Evolutionary conservation across 64 coral and sea anemone species (phyloP), one percentile per base, ranked within the genome.

Genomic region (Trachythela sp.): DNA sequence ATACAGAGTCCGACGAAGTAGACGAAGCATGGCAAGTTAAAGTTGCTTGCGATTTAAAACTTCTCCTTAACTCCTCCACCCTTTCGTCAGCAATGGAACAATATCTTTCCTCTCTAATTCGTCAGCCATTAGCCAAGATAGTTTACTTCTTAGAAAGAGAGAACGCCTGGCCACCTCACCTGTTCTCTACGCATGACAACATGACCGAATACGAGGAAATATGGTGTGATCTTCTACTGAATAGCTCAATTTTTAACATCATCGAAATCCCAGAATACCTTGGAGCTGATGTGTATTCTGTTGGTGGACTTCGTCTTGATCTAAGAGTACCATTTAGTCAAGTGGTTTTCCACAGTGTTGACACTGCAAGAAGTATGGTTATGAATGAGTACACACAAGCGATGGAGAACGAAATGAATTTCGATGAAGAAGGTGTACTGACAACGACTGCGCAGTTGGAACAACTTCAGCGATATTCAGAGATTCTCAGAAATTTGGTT

Each of bases 81-180:
- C 31, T 80, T 39, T 80, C 37, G 31, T 80, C 33, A 9, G 75
- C 75, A 35, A 80, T 80, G 75, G 75, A 80, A 36, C 33, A 35
- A 15, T 39, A 80, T 22, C 33, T 80, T 39, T 80, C 75, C 37
- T 20, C 7, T 30, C 20, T 80, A 15, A 39, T 80, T 38, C 75
- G 75, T 36, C 32, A 39, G 8, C 75, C 75, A 80, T 37, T 80
- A 39, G 75, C 75, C 13, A 80, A 80, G 75, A 80, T 80, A 37
- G 75, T 80, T 80, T 80, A 80, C 75, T 30, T 80, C 33, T 22
- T 80, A 1, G 75, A 80, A 80, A 80, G 31, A 39, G 75, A 80
- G 20, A 80, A 80, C 8, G 75, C 75, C 34, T 80, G 75, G 75
- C 75, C 75, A 80, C 75, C 37, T 38, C 75, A 80, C 75, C 9